A percentile compares a stretch with the other conserved stretches of the same genome.
Evolutionary conservation across 2,888 invertebrate genomes (phyloP).

Genomic region (Xestia xanthographa): DNA sequence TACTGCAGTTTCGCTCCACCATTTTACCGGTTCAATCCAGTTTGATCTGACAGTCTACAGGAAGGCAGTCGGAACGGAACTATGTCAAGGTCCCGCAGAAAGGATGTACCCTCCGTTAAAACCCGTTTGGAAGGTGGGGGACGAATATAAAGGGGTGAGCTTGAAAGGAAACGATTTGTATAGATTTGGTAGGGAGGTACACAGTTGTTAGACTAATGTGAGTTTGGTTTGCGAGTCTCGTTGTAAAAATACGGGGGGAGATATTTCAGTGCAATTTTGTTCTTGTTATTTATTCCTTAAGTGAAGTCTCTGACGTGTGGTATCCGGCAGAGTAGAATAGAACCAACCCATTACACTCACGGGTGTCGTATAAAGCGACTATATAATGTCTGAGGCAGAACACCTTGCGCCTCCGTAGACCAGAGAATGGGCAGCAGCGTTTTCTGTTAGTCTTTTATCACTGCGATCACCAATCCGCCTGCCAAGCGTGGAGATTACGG

Average conservation of each 20-base stretch:
- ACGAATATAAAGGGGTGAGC: conserved; percentile 40
- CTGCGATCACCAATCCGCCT: no score
- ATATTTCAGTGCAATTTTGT: no score
- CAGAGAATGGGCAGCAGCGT: no score
- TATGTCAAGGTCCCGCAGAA: conserved; percentile 55
- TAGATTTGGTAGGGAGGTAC: conserved; percentile 13
- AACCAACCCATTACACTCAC: no score
- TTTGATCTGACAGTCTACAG: conserved; percentile 56
- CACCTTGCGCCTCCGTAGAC: no score
- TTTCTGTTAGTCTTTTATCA: no score
- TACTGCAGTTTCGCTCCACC: conserved; percentile 4
- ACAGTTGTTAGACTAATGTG: neutral
- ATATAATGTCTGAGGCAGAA: no score
- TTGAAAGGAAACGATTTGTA: conserved; percentile 46
- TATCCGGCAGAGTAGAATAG: no score
- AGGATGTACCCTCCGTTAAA: conserved; percentile 46
- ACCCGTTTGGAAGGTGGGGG: conserved; percentile 52
- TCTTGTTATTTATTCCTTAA: neutral
- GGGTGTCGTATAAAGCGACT: no score
- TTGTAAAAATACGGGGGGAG: conserved; percentile 4
- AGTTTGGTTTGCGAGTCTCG: conserved; percentile 14
- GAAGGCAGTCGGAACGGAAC: conserved; percentile 47
- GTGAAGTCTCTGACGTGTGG: neutral
- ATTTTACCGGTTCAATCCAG: conserved; percentile 34
- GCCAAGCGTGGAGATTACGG: no score